Percentiles rank a stretch among this genome's conserved stretches.
phyloP scores from a whole-genome alignment of 2,113 vertebrate genomes.

The Cyprinodon variegatus region DNA sequence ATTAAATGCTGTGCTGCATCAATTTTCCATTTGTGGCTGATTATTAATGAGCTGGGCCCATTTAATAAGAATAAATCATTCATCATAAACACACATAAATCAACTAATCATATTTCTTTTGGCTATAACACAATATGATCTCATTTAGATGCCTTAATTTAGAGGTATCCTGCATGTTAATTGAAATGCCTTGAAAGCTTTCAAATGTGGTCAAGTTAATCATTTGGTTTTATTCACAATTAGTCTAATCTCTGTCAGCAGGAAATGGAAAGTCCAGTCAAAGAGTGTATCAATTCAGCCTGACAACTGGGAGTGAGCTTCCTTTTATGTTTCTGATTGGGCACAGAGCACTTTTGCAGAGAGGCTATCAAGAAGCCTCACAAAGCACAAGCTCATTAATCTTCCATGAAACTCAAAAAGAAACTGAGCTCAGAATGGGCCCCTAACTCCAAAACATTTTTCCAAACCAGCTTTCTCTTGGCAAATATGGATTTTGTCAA shows the following conservation, averaged over 20 bases:
- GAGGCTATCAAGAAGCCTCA: conserved; percentile 59
- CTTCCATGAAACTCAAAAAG: conserved; percentile 60
- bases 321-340: conserved; percentile 71
- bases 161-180: conserved; percentile 63
- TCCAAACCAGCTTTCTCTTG: conserved; percentile 17
- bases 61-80: conserved; percentile 75
- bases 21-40: conserved; percentile 69
- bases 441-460: conserved; percentile 50
- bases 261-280: conserved; percentile 71
- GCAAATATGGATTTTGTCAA: conserved; percentile 25
- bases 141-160: conserved; percentile 69
- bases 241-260: conserved; percentile 69
- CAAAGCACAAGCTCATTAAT: conserved; percentile 73
- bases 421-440: conserved; percentile 68
- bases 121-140: conserved; percentile 70
- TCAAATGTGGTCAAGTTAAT: conserved; percentile 72
- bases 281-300: conserved; percentile 66
- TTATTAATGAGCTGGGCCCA: conserved; percentile 65
- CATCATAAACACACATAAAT: conserved; percentile 73
- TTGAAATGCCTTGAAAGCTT: conserved; percentile 75
- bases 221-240: conserved; percentile 76
- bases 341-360: conserved; percentile 58
- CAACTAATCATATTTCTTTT: conserved; percentile 68
- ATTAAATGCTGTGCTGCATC: conserved; percentile 66
- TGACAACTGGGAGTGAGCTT: conserved; percentile 53